phyloP scores from a whole-genome alignment of 1,140 invertebrate genomes.

The Drosophila dunni region DNA sequence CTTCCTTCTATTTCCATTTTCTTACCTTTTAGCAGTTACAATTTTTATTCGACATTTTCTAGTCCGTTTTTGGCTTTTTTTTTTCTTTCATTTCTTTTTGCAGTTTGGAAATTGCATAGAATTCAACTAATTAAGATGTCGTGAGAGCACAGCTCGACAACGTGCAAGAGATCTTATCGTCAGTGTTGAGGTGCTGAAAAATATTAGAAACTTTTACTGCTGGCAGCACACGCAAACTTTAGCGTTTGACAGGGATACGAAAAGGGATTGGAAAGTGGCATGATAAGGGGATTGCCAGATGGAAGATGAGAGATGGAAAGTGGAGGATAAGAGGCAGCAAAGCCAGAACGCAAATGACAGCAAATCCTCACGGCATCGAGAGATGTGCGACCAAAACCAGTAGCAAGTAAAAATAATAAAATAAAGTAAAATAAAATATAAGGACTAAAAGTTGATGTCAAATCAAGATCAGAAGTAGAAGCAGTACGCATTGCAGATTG shows the following conservation, averaged over 20 bases:
- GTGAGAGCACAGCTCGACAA: constrained; percentile 40
- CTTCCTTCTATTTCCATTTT: neutral
- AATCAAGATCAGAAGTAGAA: neutral
- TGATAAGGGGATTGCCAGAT: neutral
- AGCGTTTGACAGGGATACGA: constrained; percentile 61
- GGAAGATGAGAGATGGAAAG: neutral
- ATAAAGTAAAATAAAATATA: neutral
- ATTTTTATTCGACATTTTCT: constrained; percentile 15
- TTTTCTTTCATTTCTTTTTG: constrained; percentile 32
- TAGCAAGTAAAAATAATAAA: neutral
- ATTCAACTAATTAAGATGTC: constrained; percentile 75
- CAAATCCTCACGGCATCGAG: constrained; percentile 70
- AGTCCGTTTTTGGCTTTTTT: neutral
- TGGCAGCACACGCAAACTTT: constrained; percentile 60
- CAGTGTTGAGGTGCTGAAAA: constrained; percentile 75
- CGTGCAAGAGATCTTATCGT: constrained; percentile 73
- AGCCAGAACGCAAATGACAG: constrained; percentile 68
- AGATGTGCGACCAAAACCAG: constrained; percentile 16
- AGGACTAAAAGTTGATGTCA: neutral
- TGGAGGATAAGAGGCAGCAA: constrained; percentile 13
- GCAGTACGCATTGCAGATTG: constrained; percentile 49
- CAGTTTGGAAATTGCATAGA: constrained; percentile 72
- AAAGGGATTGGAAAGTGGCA: neutral
- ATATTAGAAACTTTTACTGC: constrained; percentile 76
- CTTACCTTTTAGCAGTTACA: constrained; percentile 29